Evolutionary conservation across 64 coral and sea anemone species (phyloP), one percentile per base, ranked within the genome.

Genomic region (Orbicella faveolata): DNA sequence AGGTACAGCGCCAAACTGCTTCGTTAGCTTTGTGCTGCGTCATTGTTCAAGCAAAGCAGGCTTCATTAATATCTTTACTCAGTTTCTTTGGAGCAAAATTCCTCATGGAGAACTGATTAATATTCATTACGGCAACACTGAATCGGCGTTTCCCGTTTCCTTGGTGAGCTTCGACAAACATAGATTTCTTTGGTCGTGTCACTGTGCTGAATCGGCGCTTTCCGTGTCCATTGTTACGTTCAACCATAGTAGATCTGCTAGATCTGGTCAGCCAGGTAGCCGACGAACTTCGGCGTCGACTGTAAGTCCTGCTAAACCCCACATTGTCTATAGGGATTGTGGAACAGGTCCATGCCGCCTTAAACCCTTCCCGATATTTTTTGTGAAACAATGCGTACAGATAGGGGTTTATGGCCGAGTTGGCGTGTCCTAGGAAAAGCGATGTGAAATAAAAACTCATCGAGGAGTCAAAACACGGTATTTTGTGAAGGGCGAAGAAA

Each of bases 321-420:
- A 84, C 3, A 37, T 64, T 70, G 37, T 84, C 81, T 34, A 53
- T 23, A 39, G 52, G 44, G 8, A 57, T 91, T 0, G 30, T 34
- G 34, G 89, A 80, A 79, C 94, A 93, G 1, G 63, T 76, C 20
- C 91, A 96, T 30, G 94, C 91, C 63, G 89, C 81, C 67, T 90
- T 89, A 61, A 96, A 96, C 9, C 94, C 94, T 87, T 93, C 79
- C 0, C 94, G 80, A 78, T 93, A 96, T 37, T 96, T 96, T 23
- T 83, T 80, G 64, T 96, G 93, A 79, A 96, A 93, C 55, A 96
- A 55, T 0, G 94, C 88, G 65, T 96, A 96, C 6, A 96, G 61
- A 25, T 81, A 96, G 21, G 94, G 94, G 76, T 96, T 96, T 14
- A 93, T 76, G 20, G 94, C 94, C 33, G 87, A 90, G 82, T 96